phyloP scores from a whole-genome alignment of 2,888 invertebrate species.

The Acanthosoma haemorrhoidale region DNA sequence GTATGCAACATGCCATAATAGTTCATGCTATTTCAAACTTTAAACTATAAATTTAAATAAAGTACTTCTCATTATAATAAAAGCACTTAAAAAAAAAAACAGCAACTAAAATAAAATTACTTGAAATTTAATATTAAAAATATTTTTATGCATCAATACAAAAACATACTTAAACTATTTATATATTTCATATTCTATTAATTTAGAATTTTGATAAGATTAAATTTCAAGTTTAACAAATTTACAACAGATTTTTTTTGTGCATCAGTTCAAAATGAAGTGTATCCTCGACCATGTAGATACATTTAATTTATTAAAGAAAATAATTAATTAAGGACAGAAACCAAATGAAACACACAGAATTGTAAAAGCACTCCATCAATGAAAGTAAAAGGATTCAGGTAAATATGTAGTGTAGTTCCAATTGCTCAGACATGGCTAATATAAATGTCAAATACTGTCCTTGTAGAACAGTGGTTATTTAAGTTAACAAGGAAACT shows the following conservation, averaged over 20 bases:
- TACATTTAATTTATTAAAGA: no score
- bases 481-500: no score
- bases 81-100: no score
- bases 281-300: no score
- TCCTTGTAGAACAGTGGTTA: no score
- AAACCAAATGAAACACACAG: no score
- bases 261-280: not conserved
- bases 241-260: not conserved
- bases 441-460: no score
- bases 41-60: not conserved
- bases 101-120: not conserved
- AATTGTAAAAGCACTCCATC: no score
- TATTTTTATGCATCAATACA: not conserved
- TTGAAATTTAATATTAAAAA: constrained; percentile 9
- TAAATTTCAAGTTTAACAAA: constrained; percentile 6
- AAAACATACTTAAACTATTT: not conserved
- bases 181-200: not conserved
- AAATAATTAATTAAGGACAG: no score
- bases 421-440: no score
- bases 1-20: constrained; percentile 11
- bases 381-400: no score
- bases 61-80: not conserved
- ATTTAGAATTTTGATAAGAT: not conserved
- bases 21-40: not conserved
- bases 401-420: no score